Evolutionary conservation across 2,888 invertebrate genomes (phyloP).

Genomic region (Ophioninae sp.): DNA sequence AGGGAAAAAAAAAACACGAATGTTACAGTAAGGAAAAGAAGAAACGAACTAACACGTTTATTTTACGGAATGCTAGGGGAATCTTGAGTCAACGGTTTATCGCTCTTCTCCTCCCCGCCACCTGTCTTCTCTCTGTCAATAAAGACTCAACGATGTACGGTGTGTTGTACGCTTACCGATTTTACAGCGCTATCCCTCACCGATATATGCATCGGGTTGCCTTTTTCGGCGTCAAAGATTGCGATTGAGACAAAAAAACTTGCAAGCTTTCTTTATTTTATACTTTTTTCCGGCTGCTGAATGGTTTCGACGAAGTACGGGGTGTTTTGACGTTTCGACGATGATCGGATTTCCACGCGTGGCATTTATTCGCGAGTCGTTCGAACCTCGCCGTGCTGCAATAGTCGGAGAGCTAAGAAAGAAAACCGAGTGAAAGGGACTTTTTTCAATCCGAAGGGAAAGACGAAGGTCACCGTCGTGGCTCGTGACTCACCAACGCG

Average conservation of each 20-base stretch:
- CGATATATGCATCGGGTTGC: not conserved
- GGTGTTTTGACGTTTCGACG: too few species aligned
- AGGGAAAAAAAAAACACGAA: slow-evolving; percentile 69
- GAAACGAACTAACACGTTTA: slow-evolving; percentile 69
- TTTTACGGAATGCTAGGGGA: slow-evolving; percentile 70
- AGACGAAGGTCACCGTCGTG: slow-evolving; percentile 9
- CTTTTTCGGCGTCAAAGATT: not conserved
- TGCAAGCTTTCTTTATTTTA: too few species aligned
- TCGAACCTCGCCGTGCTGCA: too few species aligned
- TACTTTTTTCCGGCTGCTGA: too few species aligned
- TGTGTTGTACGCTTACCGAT: slow-evolving; percentile 40
- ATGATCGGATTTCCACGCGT: too few species aligned
- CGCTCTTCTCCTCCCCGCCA: slow-evolving; percentile 15
- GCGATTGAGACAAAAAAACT: too few species aligned
- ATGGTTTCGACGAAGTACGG: too few species aligned
- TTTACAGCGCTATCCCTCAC: not conserved
- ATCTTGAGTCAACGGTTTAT: slow-evolving; percentile 52
- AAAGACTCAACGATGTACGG: slow-evolving; percentile 68
- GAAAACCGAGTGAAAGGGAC: slow-evolving; percentile 15
- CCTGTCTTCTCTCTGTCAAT: slow-evolving; percentile 62
- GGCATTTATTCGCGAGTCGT: too few species aligned
- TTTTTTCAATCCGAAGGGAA: slow-evolving; percentile 17
- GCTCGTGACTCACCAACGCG: not conserved
- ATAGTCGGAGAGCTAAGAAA: not conserved
- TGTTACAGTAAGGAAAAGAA: slow-evolving; percentile 76